These are phyloP conservation scores for Paratrypauchen microcephalus DNA, from an alignment of 2,797 vertebrate genomes.

Conservation along the genomic window DNA sequence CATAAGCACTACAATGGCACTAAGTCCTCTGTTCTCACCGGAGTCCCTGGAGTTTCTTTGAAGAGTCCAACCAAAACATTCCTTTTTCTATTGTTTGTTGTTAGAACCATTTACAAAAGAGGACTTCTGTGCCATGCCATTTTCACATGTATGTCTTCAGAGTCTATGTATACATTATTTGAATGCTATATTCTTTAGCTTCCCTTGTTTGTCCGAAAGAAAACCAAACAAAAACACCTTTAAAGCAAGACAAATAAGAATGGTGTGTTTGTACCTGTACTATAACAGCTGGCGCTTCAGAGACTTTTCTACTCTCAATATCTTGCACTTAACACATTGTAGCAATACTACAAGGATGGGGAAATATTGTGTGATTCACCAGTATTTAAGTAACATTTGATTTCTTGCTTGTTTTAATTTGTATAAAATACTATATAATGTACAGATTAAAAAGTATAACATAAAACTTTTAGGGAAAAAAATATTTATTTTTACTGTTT, in stretches of 20 bases:
- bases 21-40: conserved; percentile 44
- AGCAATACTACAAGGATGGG: conserved; percentile 86
- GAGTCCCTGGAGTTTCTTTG: conserved; percentile 48
- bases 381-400: conserved; percentile 87
- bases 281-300: conserved; percentile 77
- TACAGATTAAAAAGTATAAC: conserved; percentile 83
- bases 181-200: conserved; percentile 57
- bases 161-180: conserved; percentile 56
- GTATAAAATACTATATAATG: conserved; percentile 88
- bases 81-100: conserved; percentile 58
- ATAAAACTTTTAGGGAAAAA: conserved; percentile 84
- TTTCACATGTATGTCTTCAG: conserved; percentile 40
- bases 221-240: conserved; percentile 72
- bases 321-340: conserved; percentile 89
- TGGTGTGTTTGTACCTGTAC: conserved; percentile 66
- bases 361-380: conserved; percentile 79
- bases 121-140: conserved; percentile 59
- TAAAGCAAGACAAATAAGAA: conserved; percentile 70
- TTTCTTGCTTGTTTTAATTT: conserved; percentile 88
- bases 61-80: conserved; percentile 60
- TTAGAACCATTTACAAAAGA: conserved; percentile 47
- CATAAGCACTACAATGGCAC: conserved; percentile 38
- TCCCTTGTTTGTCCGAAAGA: conserved; percentile 58
- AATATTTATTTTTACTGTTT: conserved; percentile 98
- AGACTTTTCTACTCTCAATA: conserved; percentile 82